Percentiles rank a stretch among this genome's conserved stretches.
These are phyloP conservation scores for Strigops habroptila DNA, from an alignment of 2,113 vertebrate genomes.

Conservation along the genomic window DNA sequence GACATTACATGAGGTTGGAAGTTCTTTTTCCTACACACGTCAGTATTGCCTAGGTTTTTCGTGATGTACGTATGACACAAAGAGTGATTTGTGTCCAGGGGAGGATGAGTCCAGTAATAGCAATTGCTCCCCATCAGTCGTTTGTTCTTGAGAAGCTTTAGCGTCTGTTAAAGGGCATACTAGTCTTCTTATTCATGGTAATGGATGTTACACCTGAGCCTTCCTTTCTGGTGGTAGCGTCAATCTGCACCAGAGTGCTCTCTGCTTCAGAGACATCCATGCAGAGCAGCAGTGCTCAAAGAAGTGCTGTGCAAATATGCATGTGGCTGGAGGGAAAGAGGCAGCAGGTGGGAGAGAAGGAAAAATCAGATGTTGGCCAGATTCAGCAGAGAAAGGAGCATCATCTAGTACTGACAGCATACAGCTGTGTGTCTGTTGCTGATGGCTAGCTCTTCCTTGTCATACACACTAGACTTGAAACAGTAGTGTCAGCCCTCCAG, in stretches of 20 bases:
- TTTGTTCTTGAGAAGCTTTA: neutral
- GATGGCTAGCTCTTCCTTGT: neutral
- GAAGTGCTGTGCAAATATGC: neutral
- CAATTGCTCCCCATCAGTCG: neutral
- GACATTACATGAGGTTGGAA: neutral
- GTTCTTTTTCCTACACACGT: neutral
- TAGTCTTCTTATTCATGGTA: neutral
- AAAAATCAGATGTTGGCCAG: neutral
- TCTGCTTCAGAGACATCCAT: neutral
- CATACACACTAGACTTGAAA: neutral
- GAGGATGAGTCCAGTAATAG: neutral
- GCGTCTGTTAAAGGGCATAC: neutral
- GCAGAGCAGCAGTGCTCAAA: neutral
- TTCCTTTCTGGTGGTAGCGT: neutral
- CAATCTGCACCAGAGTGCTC: neutral
- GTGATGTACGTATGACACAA: neutral
- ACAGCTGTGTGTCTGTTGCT: neutral
- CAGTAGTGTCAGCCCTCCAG: neutral
- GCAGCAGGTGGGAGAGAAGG: neutral
- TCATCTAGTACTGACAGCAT: rapidly evolving
- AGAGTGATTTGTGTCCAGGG: neutral
- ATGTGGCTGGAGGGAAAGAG: neutral
- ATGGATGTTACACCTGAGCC: neutral
- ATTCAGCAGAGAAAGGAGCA: neutral
- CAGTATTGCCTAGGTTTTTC: neutral